Conservation (phyloP, 1,140 invertebrate genomes). For the Pseudomyrmex dendroicus region DNA sequence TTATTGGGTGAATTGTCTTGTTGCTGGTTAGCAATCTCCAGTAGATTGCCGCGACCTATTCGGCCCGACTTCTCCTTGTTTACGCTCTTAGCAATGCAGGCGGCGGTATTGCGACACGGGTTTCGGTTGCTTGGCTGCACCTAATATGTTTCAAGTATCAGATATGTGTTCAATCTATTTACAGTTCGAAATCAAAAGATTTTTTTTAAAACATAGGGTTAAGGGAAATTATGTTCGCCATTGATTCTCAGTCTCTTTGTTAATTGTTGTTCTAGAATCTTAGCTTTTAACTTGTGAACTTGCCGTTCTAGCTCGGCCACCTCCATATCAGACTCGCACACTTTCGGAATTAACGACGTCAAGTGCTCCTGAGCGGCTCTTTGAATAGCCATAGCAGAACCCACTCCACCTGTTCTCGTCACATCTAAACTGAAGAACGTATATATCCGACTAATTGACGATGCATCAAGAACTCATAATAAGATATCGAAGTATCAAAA, state of each 20-base stretch:
- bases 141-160: constrained; percentile 5
- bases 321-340: constrained; percentile 73
- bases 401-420: constrained; percentile 62
- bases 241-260: constrained; percentile 42
- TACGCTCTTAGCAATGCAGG: constrained; percentile 16
- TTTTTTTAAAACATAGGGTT: background rate
- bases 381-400: constrained; percentile 74
- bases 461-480: background rate
- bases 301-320: constrained; percentile 72
- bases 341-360: constrained; percentile 69
- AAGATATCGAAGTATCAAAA: background rate
- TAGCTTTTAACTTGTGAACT: constrained; percentile 65
- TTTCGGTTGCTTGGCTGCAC: constrained; percentile 3
- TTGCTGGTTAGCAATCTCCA: background rate
- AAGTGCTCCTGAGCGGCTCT: constrained; percentile 73
- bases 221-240: constrained; percentile 17
- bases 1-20: background rate
- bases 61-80: constrained; percentile 42
- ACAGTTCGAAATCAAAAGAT: no score
- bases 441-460: constrained; percentile 5
- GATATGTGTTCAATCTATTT: background rate
- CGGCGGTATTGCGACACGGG: constrained; percentile 29
- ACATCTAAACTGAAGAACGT: constrained; percentile 70
- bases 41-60: background rate
- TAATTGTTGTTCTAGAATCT: background rate